Evolutionary conservation across 2,113 vertebrate genomes (phyloP).

Genomic region (Otus sunia): DNA sequence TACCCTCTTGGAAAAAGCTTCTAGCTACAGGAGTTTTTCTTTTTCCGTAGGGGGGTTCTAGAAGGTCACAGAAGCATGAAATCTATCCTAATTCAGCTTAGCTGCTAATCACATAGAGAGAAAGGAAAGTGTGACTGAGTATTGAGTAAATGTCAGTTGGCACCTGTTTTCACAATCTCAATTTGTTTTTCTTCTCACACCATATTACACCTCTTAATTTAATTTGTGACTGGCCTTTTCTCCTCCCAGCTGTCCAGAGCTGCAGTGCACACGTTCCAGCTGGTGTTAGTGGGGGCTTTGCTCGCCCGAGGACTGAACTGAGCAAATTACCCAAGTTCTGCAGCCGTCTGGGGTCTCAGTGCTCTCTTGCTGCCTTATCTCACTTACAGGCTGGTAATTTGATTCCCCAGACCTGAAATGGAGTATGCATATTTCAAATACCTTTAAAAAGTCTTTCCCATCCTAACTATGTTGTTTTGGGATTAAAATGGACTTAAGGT

Average conservation of each 20-base stretch:
- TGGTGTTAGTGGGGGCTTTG: conserved; percentile 66
- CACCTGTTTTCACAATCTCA: conserved; percentile 87
- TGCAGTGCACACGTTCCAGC: conserved; percentile 64
- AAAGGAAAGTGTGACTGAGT: conserved; percentile 67
- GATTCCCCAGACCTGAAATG: conserved; percentile 34
- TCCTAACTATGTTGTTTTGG: conserved; percentile 62
- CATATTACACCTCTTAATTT: conserved; percentile 76
- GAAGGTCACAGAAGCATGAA: conserved; percentile 73
- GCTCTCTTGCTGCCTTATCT: conserved; percentile 34
- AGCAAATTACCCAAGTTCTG: conserved; percentile 54
- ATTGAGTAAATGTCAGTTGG: conserved; percentile 67
- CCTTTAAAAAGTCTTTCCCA: conserved; percentile 43
- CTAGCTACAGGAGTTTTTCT: conserved; percentile 69
- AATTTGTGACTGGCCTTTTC: conserved; percentile 69
- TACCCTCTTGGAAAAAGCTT: not conserved
- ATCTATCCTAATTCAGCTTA: conserved; percentile 68
- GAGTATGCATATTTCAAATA: conserved; percentile 52
- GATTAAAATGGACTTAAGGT: conserved; percentile 35
- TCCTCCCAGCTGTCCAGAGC: conserved; percentile 69
- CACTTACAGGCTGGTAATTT: conserved; percentile 24
- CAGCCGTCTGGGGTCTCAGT: not conserved
- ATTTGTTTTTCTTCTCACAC: conserved; percentile 76
- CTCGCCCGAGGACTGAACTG: conserved; percentile 53
- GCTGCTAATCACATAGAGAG: conserved; percentile 67
- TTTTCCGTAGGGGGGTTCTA: conserved; percentile 35